A percentile compares a stretch with the other conserved stretches of the same genome.
These are phyloP conservation scores for Cerceris ruficornis DNA, from an alignment of 2,888 invertebrate genomes.

Conservation along the genomic window DNA sequence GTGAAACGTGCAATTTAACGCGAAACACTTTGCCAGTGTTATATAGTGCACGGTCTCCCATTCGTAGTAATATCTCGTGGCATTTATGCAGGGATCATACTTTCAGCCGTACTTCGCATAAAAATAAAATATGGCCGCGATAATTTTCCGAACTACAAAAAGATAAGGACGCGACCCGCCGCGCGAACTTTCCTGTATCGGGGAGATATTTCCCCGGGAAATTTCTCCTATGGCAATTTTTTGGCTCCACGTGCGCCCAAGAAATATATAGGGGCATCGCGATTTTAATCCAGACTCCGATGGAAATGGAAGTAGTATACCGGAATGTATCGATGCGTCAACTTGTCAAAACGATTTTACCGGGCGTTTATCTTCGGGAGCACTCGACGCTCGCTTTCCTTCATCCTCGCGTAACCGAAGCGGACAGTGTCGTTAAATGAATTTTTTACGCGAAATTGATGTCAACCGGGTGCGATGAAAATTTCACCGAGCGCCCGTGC, in stretches of 20 bases:
- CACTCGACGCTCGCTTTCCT: conserved; percentile 10
- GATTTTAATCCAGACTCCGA: conserved; percentile 36
- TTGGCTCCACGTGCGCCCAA: conserved; percentile 3
- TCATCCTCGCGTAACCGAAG: conserved; percentile 5
- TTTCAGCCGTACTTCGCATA: conserved; percentile 32
- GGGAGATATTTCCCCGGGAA: conserved; percentile 27
- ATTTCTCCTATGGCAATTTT: conserved; percentile 28
- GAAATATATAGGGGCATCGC: conserved; percentile 22
- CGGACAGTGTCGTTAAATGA: conserved; percentile 10
- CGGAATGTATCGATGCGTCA: conserved; percentile 36
- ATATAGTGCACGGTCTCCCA: conserved; percentile 17
- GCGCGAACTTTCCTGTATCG: conserved; percentile 26
- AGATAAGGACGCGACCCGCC: conserved; percentile 15
- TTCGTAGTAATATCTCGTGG: conserved; percentile 26
- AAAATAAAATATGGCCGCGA: conserved; percentile 40
- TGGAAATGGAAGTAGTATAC: conserved; percentile 37
- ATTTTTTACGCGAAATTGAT: conserved; percentile 10
- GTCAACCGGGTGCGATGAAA: background rate
- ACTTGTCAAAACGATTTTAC: conserved; percentile 35
- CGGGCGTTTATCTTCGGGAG: conserved; percentile 25
- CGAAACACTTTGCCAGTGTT: conserved; percentile 31
- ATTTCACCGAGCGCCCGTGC: background rate
- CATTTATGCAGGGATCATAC: conserved; percentile 39
- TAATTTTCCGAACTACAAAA: conserved; percentile 38
- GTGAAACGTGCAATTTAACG: background rate